phyloP scores from a whole-genome alignment of 92 coral and sea anemone species.

The Metridium senile region DNA sequence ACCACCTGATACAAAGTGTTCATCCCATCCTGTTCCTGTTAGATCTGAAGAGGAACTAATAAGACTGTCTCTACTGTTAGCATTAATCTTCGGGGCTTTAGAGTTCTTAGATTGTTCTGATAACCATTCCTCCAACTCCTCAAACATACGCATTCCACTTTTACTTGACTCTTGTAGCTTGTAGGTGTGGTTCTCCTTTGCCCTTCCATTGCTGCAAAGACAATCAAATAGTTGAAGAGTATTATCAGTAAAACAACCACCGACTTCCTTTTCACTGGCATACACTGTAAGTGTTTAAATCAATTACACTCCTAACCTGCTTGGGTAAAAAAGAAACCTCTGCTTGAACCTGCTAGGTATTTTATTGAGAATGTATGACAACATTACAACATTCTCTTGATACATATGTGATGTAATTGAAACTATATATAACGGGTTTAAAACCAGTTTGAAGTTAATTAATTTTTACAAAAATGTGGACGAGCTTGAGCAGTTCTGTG shows the following conservation, averaged over 20 bases:
- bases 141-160: conserved; percentile 66
- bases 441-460: no score
- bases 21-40: conserved; percentile 85
- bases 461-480: no score
- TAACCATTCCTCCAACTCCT: conserved; percentile 88
- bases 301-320: no score
- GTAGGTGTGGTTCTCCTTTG: conserved; percentile 64
- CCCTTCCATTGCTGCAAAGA: conserved; percentile 45
- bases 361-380: no score
- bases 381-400: no score
- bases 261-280: no score
- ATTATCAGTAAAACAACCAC: neutral
- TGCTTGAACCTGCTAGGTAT: no score
- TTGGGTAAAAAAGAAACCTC: no score
- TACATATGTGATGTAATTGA: no score
- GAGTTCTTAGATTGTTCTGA: conserved; percentile 77
- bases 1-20: conserved; percentile 51
- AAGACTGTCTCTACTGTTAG: conserved; percentile 70
- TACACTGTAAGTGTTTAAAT: no score
- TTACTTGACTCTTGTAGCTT: conserved; percentile 52
- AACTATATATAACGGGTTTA: no score
- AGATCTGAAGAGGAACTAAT: conserved; percentile 78
- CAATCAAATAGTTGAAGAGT: neutral
- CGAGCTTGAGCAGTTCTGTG: no score
- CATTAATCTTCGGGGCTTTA: conserved; percentile 49